Percentiles rank a stretch among this genome's conserved stretches.
Evolutionary conservation across 1,140 invertebrate genomes (phyloP).

Genomic region (Gryon sp.): DNA sequence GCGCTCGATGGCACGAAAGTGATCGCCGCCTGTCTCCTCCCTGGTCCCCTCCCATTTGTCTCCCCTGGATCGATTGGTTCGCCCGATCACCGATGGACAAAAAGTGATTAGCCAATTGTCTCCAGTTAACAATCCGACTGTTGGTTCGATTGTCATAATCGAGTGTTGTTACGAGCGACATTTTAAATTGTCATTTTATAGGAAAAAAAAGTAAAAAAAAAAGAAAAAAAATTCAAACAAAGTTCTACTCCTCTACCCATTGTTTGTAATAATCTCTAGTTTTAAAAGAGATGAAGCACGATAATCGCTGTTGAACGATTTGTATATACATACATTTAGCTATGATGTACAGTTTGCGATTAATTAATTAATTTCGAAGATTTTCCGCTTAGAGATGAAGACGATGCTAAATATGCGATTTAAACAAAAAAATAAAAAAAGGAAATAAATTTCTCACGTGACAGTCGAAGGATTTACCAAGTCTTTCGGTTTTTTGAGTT

Average conservation of each 20-base stretch:
- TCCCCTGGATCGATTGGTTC: neutral
- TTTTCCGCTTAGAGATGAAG: conserved; percentile 27
- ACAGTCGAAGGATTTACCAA: conserved; percentile 17
- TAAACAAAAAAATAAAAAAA: neutral
- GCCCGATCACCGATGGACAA: neutral
- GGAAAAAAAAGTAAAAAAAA: too few species aligned
- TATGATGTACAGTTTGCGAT: conserved; percentile 60
- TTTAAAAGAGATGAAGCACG: conserved; percentile 40
- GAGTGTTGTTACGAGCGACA: neutral
- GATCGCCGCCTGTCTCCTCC: conserved; percentile 71
- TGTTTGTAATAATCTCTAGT: conserved; percentile 36
- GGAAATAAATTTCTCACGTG: neutral
- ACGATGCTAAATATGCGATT: too few species aligned
- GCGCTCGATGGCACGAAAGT: conserved; percentile 69
- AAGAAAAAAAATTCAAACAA: too few species aligned
- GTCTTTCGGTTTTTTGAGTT: conserved; percentile 9
- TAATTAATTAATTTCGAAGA: conserved; percentile 40
- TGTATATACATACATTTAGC: conserved; percentile 68
- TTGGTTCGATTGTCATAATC: conserved; percentile 1
- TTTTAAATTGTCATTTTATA: conserved; percentile 1
- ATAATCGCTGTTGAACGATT: conserved; percentile 65
- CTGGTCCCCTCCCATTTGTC: conserved; percentile 5
- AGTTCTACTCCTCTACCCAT: too few species aligned
- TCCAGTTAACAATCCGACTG: neutral
- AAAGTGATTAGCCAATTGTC: conserved; percentile 25